A percentile compares a stretch with the other conserved stretches of the same genome.
Conservation (phyloP, 2,888 invertebrate genomes). For the Cabera pusaria region DNA sequence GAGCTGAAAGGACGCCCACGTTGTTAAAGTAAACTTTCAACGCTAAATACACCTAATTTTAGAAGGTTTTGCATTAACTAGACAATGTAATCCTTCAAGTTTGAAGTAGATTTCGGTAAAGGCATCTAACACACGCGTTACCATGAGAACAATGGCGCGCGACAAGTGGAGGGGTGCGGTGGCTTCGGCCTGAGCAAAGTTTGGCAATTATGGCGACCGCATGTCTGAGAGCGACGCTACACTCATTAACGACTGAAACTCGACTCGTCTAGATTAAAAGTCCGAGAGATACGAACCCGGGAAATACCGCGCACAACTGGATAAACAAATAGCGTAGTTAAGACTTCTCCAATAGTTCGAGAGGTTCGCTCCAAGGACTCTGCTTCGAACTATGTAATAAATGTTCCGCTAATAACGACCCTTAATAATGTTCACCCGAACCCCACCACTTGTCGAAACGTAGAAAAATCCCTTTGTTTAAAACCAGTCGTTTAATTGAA, state of each 20-base stretch:
- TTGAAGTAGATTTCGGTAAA: constrained; percentile 50
- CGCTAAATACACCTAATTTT: constrained; percentile 31
- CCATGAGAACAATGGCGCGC: constrained; percentile 74
- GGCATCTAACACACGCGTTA: constrained; percentile 65
- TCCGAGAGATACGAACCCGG: constrained; percentile 60
- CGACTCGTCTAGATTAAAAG: constrained; percentile 78
- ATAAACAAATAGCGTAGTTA: constrained; percentile 51
- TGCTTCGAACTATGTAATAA: constrained; percentile 39
- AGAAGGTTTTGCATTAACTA: constrained; percentile 31
- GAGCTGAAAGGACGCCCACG: constrained; percentile 14
- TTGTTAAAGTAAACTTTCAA: constrained; percentile 23
- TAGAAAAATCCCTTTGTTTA: constrained; percentile 18
- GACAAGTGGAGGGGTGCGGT: constrained; percentile 65
- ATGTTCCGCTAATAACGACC: constrained; percentile 24
- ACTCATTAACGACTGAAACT: constrained; percentile 78
- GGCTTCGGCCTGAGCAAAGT: constrained; percentile 69
- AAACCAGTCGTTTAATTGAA: constrained; percentile 16
- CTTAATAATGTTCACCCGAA: constrained; percentile 10
- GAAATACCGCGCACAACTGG: constrained; percentile 39
- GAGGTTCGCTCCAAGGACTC: constrained; percentile 33
- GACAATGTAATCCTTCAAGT: constrained; percentile 41
- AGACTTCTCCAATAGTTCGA: constrained; percentile 46
- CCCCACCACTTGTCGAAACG: constrained; percentile 13
- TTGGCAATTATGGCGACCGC: constrained; percentile 83
- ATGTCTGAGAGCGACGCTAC: constrained; percentile 80